phyloP scores from a whole-genome alignment of 2,113 vertebrate genomes.

The Pipa parva region DNA sequence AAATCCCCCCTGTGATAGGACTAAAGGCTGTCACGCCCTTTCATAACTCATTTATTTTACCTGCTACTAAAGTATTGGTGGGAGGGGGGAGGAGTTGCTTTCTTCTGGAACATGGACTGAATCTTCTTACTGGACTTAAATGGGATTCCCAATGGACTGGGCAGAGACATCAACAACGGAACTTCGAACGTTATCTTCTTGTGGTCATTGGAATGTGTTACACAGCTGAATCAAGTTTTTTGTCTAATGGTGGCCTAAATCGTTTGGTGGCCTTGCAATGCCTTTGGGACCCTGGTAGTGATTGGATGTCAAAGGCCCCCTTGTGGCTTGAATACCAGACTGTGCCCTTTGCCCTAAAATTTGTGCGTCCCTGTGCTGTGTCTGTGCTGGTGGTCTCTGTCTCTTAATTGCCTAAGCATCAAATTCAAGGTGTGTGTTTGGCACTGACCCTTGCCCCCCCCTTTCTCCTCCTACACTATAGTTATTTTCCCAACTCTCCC shows the following conservation, averaged over 20 bases:
- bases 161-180: neutral
- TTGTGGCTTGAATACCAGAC: slow-evolving; percentile 4
- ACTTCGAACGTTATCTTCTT: neutral
- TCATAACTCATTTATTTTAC: slow-evolving; percentile 18
- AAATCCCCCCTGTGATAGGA: slow-evolving; percentile 5
- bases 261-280: slow-evolving; percentile 7
- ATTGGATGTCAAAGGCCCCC: neutral
- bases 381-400: slow-evolving; percentile 35
- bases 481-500: neutral
- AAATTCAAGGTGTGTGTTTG: slow-evolving; percentile 2
- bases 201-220: slow-evolving; percentile 4
- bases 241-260: slow-evolving; percentile 10
- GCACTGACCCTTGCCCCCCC: neutral
- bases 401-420: slow-evolving; percentile 30
- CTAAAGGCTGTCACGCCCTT: slow-evolving; percentile 1
- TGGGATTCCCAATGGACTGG: slow-evolving; percentile 7
- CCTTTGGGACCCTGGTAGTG: slow-evolving; percentile 7
- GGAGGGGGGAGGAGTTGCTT: neutral
- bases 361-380: slow-evolving; percentile 35
- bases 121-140: slow-evolving; percentile 6
- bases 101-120: slow-evolving; percentile 14
- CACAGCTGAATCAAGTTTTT: neutral
- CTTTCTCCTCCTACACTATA: neutral
- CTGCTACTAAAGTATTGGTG: neutral
- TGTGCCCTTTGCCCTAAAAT: slow-evolving; percentile 21